Base-by-base conservation (phyloP, 2,888 invertebrate species). In the Amorpha juglandis region DNA sequence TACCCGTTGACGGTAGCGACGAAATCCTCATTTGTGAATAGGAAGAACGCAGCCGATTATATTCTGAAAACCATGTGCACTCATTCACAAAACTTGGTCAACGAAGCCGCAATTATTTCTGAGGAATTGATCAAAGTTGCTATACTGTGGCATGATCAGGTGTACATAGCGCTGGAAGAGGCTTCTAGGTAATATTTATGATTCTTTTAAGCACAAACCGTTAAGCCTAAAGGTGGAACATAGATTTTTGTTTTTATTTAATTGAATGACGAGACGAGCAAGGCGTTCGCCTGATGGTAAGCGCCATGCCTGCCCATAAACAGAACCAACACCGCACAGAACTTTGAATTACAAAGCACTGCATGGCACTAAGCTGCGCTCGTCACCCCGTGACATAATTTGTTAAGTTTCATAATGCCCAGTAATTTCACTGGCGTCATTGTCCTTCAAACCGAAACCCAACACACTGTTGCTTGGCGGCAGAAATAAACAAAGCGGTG, bases 81-180 rank as follows among this genome's bases (percentile, higher is more conserved):
- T 69, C 98, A 99, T 87, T 98, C 98, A 65, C 96, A 96, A 33
- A 96, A 95, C 21, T 92, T 99, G 42, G 99, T 99, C 3, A 97
- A 97, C 72, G 99, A 99, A 86, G 99, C 99, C 0, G 95, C 98
- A 77, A 95, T 98, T 95, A 99, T 98, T 73, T 96, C 98, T 63
- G 99, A 99, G 75, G 99, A 99, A 87, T 92, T 99, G 71, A 99
- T 99, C 67, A 95, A 99, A 67, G 98, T 99, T 0, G 99, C 99
- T 3, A 99, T 99, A 78, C 92, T 99, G 66, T 99, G 99, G 99
- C 99, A 99, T 82, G 99, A 99, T 85, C 96, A 99, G 98, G 93
- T 92, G 4, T 87, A 88, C 55, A 90, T 90, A 55, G 99, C 99
- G 0, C 91, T 99, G 19, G 97, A 98, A 81, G 99, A 99, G 86